Percentiles rank a stretch among this genome's conserved stretches.
phyloP scores from a whole-genome alignment of 2,113 vertebrate genomes.

The Osmerus eperlanus region DNA sequence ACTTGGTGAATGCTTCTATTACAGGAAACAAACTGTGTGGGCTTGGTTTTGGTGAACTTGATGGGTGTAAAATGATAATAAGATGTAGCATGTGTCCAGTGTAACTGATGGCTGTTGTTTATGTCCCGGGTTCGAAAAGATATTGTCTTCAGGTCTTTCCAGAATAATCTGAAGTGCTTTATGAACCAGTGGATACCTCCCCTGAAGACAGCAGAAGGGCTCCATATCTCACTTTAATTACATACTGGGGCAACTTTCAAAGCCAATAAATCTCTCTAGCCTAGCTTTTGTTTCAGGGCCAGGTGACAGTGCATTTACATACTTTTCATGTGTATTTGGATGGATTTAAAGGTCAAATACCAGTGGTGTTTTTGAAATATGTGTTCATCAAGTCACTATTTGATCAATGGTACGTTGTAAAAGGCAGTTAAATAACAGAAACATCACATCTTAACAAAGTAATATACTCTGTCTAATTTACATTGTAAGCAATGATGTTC shows the following conservation, averaged over 20 bases:
- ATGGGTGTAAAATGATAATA: background rate
- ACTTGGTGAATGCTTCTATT: background rate
- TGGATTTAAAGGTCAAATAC: constrained; percentile 7
- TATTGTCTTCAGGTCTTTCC: constrained; percentile 1
- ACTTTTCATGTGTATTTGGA: background rate
- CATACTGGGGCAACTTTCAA: constrained; percentile 12
- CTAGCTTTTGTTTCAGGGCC: background rate
- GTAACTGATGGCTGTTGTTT: constrained; percentile 15
- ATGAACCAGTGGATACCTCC: constrained; percentile 10
- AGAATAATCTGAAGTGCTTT: constrained; percentile 16
- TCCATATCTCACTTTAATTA: constrained; percentile 22
- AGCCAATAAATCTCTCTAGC: constrained; percentile 9
- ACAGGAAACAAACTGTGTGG: constrained; percentile 3
- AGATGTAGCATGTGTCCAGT: background rate
- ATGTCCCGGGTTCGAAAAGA: background rate
- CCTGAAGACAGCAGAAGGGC: constrained; percentile 1
- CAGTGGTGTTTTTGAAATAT: constrained; percentile 4
- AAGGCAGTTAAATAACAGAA: background rate
- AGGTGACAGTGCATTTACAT: background rate
- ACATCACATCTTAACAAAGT: background rate
- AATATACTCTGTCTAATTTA: background rate
- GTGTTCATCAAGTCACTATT: background rate
- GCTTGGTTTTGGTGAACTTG: background rate
- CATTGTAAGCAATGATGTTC: background rate
- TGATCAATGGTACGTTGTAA: background rate